These are phyloP conservation scores for Herpetotheres cachinnans DNA, from an alignment of 2,113 vertebrate genomes.

Conservation along the genomic window DNA sequence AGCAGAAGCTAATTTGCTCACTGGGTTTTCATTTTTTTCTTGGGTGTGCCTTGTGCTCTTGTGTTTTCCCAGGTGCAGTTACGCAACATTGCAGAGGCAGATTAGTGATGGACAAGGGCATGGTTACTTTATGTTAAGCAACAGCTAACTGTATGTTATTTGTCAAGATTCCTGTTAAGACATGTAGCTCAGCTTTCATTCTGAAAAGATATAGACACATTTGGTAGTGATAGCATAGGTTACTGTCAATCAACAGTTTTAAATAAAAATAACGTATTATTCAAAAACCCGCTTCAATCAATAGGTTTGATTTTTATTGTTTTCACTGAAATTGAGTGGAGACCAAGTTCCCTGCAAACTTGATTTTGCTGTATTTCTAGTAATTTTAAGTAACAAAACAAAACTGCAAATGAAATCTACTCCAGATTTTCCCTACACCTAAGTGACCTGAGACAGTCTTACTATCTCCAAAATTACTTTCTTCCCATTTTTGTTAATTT, in stretches of 20 bases:
- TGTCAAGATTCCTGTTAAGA: conserved; percentile 51
- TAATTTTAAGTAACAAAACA: not conserved
- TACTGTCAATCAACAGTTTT: not conserved
- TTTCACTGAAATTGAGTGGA: not conserved
- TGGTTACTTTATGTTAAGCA: conserved; percentile 21
- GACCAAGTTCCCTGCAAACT: not conserved
- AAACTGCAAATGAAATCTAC: not conserved
- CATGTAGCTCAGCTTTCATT: conserved; percentile 27
- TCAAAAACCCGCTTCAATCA: not conserved
- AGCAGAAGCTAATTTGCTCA: not conserved
- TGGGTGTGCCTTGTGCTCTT: not conserved
- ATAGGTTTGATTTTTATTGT: not conserved
- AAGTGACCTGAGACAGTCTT: not conserved
- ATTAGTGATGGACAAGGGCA: conserved; percentile 44
- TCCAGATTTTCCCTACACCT: not conserved
- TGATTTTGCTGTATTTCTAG: not conserved
- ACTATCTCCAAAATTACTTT: not conserved
- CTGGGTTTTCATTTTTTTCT: not conserved
- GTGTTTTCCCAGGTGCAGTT: conserved; percentile 3
- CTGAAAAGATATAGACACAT: not conserved
- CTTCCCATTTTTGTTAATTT: not conserved
- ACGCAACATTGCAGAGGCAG: not conserved
- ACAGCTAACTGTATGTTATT: conserved; percentile 35
- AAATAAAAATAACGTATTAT: not conserved
- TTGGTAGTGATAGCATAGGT: not conserved